Percentiles rank a stretch among this genome's conserved stretches.
Conservation (phyloP, 2,113 vertebrate species). For the Pollimyrus isidori region DNA sequence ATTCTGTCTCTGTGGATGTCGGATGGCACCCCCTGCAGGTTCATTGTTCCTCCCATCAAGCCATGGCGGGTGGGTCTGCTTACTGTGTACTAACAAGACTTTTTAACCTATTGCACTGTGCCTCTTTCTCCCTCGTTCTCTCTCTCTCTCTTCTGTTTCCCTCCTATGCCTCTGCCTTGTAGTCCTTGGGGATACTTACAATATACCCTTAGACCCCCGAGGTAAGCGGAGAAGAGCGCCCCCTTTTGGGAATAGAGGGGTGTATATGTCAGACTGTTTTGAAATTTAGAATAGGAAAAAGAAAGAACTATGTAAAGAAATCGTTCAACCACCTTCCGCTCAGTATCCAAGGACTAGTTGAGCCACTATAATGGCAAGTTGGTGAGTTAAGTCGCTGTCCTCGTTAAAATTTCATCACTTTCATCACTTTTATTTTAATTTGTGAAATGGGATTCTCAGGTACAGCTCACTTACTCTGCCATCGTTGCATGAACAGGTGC, state of each 20-base stretch:
- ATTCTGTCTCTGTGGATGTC: background rate
- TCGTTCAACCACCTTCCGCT: background rate
- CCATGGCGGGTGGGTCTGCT: conserved; percentile 50
- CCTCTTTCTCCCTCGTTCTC: conserved; percentile 57
- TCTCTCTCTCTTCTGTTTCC: conserved; percentile 51
- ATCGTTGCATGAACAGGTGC: background rate
- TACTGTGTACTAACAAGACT: conserved; percentile 60
- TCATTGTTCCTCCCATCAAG: conserved; percentile 25
- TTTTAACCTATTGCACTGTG: conserved; percentile 84
- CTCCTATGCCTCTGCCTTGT: conserved; percentile 66
- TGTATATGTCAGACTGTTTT: background rate
- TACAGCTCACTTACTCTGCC: background rate
- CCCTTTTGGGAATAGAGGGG: background rate
- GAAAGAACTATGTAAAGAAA: background rate
- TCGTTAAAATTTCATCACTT: background rate
- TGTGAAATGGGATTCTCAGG: background rate
- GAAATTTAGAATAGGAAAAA: background rate
- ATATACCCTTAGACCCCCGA: conserved; percentile 99
- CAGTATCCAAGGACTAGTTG: background rate
- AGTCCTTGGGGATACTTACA: conserved; percentile 99
- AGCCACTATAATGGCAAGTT: background rate
- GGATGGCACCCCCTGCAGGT: background rate
- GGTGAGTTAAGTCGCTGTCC: background rate
- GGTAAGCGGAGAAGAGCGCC: conserved; percentile 72
- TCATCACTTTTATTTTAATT: background rate